These are phyloP conservation scores for Asobara japonica DNA, from an alignment of 1,140 invertebrate species.

Conservation along the genomic window DNA sequence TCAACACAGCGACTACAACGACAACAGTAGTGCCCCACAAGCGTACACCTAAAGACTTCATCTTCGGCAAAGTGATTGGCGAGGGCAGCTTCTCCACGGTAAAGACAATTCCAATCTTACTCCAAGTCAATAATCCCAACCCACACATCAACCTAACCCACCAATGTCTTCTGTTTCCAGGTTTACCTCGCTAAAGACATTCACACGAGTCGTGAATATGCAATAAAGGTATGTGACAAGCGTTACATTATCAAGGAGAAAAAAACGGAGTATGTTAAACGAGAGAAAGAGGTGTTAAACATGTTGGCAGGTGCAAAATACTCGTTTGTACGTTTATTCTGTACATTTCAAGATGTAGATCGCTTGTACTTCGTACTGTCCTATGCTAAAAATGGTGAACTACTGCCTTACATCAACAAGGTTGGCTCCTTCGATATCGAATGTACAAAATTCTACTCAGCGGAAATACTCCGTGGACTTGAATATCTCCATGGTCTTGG, in stretches of 20 bases:
- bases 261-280: conserved; percentile 91
- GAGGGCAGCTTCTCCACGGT: conserved; percentile 97
- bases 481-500: conserved; percentile 91
- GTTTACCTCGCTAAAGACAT: conserved; percentile 94
- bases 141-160: not conserved
- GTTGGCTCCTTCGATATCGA: conserved; percentile 90
- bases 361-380: conserved; percentile 96
- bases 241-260: conserved; percentile 90
- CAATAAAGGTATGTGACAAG: conserved; percentile 98
- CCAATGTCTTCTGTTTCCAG: conserved; percentile 54
- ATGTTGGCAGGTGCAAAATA: conserved; percentile 74
- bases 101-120: conserved; percentile 53
- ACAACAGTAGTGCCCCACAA: conserved; percentile 64
- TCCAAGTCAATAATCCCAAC: not conserved
- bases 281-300: conserved; percentile 91
- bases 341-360: conserved; percentile 95
- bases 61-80: conserved; percentile 94
- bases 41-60: conserved; percentile 86
- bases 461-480: conserved; percentile 90
- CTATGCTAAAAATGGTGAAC: conserved; percentile 94
- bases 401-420: conserved; percentile 91
- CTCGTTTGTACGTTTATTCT: conserved; percentile 94
- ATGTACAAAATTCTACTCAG: conserved; percentile 92
- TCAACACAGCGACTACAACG: conserved; percentile 18
- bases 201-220: conserved; percentile 88